These are phyloP conservation scores for Aurelia sp. DNA, from an alignment of 30 jellyfish, hydroid and myxozoan genomes.

Conservation along the genomic window DNA sequence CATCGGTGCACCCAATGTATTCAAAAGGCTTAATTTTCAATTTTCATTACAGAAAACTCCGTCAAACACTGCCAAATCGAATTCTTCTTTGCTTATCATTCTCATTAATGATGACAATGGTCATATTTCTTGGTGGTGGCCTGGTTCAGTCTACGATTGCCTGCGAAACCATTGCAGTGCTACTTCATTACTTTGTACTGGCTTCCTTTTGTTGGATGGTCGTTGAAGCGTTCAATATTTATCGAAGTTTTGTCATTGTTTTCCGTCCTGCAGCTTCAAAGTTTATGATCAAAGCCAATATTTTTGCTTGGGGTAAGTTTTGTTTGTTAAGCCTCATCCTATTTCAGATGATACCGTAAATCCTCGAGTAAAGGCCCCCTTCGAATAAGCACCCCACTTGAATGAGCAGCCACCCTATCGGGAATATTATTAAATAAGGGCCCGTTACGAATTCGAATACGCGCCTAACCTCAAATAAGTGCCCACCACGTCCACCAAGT, in stretches of 20 bases:
- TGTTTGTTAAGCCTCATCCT: neutral
- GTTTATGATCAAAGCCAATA: slow-evolving; percentile 25
- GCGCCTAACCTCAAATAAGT: too few relatives aligned
- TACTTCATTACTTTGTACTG: slow-evolving; percentile 39
- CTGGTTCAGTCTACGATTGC: neutral
- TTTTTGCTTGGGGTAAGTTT: slow-evolving; percentile 49
- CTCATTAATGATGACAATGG: slow-evolving; percentile 42
- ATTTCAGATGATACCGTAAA: too few relatives aligned
- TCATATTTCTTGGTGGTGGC: slow-evolving; percentile 43
- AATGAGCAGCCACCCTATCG: too few relatives aligned
- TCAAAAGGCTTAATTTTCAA: neutral
- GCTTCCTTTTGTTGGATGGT: slow-evolving; percentile 51
- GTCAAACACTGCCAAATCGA: slow-evolving; percentile 7
- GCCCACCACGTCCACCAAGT: too few relatives aligned
- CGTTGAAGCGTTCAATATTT: slow-evolving; percentile 45
- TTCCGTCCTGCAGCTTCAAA: slow-evolving; percentile 1
- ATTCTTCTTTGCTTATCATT: slow-evolving; percentile 14
- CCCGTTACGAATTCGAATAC: too few relatives aligned
- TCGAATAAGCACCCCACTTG: too few relatives aligned
- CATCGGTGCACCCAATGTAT: too few relatives aligned
- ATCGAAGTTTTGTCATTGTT: slow-evolving; percentile 26
- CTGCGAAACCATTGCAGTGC: slow-evolving; percentile 16
- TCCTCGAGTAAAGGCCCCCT: too few relatives aligned
- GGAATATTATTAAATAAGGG: too few relatives aligned
- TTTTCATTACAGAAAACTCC: slow-evolving; percentile 17